Conservation (phyloP, 2,888 invertebrate genomes). For the Pemphredon lugubris region DNA sequence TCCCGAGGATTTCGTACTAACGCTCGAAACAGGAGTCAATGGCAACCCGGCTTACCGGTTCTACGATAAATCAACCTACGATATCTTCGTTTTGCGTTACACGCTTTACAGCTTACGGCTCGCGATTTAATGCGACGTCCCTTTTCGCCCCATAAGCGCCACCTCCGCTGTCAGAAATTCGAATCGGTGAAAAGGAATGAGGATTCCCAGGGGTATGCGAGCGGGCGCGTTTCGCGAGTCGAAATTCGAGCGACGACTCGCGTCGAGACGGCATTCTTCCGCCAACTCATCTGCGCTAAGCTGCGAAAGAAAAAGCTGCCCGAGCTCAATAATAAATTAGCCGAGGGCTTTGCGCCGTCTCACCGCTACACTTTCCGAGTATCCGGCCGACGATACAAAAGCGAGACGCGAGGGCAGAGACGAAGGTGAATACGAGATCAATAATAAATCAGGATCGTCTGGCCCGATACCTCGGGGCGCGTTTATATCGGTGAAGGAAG, state of each 20-base stretch:
- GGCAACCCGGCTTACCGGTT: slow-evolving; percentile 12
- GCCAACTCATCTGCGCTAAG: slow-evolving; percentile 22
- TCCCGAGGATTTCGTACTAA: not conserved
- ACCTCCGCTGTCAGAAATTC: too few species aligned
- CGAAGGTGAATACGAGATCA: slow-evolving; percentile 39
- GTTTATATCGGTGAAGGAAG: slow-evolving; percentile 35
- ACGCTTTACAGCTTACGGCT: slow-evolving; percentile 36
- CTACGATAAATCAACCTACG: slow-evolving; percentile 56
- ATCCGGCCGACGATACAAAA: slow-evolving; percentile 37
- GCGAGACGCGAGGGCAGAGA: slow-evolving; percentile 21
- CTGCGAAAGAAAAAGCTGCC: slow-evolving; percentile 48
- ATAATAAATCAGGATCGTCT: slow-evolving; percentile 61
- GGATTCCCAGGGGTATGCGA: too few species aligned
- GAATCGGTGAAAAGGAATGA: too few species aligned
- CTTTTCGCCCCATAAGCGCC: too few species aligned
- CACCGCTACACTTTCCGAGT: slow-evolving; percentile 35
- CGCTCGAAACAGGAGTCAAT: slow-evolving; percentile 21
- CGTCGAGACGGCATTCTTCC: slow-evolving; percentile 14
- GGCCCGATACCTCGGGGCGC: slow-evolving; percentile 24
- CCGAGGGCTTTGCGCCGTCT: slow-evolving; percentile 35
- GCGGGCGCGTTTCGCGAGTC: too few species aligned
- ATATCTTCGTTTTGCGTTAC: slow-evolving; percentile 45
- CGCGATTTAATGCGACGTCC: too few species aligned
- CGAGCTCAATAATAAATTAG: slow-evolving; percentile 64
- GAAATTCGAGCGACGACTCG: not conserved